A percentile compares a stretch with the other conserved stretches of the same genome.
phyloP scores from a whole-genome alignment of 2,888 invertebrate species.

The Hanleya hanleyi region DNA sequence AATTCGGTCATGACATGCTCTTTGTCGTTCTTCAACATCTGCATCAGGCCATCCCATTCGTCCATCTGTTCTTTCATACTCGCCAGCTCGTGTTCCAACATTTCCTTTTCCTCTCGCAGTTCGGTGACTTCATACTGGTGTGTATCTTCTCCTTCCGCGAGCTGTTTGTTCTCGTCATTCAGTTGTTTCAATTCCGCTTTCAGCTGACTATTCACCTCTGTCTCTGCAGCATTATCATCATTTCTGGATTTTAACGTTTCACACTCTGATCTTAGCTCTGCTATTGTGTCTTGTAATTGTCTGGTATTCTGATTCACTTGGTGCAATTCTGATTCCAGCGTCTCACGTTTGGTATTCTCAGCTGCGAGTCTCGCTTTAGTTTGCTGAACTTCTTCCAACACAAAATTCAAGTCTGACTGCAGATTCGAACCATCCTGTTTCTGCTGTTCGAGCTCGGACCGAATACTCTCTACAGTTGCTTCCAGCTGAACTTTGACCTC shows the following conservation, averaged over 20 bases:
- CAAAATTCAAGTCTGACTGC: slow-evolving; percentile 11
- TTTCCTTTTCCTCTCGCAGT: slow-evolving; percentile 51
- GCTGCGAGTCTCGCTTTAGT: background rate
- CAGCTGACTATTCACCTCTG: background rate
- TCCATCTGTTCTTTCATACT: slow-evolving; percentile 45
- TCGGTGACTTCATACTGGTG: slow-evolving; percentile 50
- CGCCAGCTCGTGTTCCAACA: slow-evolving; percentile 37
- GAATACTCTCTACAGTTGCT: background rate
- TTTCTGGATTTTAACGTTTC: background rate
- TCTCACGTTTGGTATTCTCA: slow-evolving; percentile 4
- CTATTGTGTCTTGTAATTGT: background rate
- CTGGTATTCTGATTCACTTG: background rate
- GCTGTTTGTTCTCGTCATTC: slow-evolving; percentile 42
- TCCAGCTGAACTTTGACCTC: background rate
- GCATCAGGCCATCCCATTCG: slow-evolving; percentile 68
- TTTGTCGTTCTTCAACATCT: slow-evolving; percentile 60
- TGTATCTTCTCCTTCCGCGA: slow-evolving; percentile 45
- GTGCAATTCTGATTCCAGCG: background rate
- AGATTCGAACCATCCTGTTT: background rate
- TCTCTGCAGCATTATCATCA: background rate
- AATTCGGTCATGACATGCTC: slow-evolving; percentile 56
- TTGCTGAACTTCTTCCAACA: slow-evolving; percentile 18
- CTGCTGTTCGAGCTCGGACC: background rate
- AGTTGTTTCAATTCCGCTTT: slow-evolving; percentile 38
- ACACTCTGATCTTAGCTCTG: background rate